Base-by-base conservation (phyloP, 2,113 vertebrate genomes). In the Trogon melanurus region DNA sequence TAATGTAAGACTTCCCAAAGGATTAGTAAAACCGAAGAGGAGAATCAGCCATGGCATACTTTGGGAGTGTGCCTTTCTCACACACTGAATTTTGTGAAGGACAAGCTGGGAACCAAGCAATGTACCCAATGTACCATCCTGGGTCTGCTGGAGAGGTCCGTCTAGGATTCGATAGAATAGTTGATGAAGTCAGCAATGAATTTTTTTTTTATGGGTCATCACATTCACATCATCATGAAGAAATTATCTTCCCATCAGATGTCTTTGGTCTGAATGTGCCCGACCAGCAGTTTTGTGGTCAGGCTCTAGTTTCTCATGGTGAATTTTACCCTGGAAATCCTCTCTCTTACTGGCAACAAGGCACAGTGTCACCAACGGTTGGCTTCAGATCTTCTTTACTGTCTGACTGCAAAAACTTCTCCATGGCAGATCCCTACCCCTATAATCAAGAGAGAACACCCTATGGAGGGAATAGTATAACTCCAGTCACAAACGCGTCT, bases 121-220 rank as follows among this genome's bases (percentile, higher is more conserved):
- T n/a, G 61, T 25, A 29, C 54, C 58, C 65, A 5, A 0, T 1
- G 15, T 23, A 10, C 50, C 83, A 17, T 23, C 23, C n/a, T 79
- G 48, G 14, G 19, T 67, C 92, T 89, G 41, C 8, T 47, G 70
- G 79, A 64, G 29, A 61, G 4, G 20, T 97, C 54, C 41, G 6
- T 15, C 70, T 97, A 4, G 92, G 95, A 32, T 94, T 97, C 3
- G 91, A 96, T 44, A 25, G 0, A 54, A 64, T 97, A 36, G 50
- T 19, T 69, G 96, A 94, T 27, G 95, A 96, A 94, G 79, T 93
- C 91, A 94, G 8, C 65, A 72, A 91, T 13, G 73, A 96, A 38
- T 86, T 92, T 17, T 47, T 84, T n/a, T 96, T 96, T 44, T 94
- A 96, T 18, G 85, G 83, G 23, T 95, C 96, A 32, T 92, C 88